Evolutionary conservation across 1,140 invertebrate genomes (phyloP).

Genomic region (Thaumetopoea pityocampa): DNA sequence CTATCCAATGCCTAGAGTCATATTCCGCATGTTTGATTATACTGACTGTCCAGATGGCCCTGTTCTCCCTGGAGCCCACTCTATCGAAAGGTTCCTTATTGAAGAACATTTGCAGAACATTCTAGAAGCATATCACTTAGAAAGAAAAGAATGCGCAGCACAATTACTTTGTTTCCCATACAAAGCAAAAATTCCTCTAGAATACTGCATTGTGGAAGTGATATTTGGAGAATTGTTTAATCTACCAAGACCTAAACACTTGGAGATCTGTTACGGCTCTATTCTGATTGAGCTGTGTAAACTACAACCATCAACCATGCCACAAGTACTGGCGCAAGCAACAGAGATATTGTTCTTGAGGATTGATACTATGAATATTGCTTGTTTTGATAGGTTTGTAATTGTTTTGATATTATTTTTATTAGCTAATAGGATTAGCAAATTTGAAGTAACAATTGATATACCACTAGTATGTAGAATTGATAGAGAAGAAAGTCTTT

Average conservation of each 20-base stretch:
- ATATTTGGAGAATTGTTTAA: constrained; percentile 96
- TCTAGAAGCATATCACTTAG: constrained; percentile 90
- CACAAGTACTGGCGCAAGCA: constrained; percentile 97
- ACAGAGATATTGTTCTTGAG: constrained; percentile 97
- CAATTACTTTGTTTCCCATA: constrained; percentile 94
- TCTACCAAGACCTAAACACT: constrained; percentile 90
- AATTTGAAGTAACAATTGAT: too few relatives aligned
- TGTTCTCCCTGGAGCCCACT: constrained; percentile 94
- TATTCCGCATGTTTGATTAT: constrained; percentile 98
- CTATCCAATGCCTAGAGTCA: constrained; percentile 94
- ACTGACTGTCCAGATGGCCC: constrained; percentile 97
- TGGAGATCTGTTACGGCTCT: constrained; percentile 97
- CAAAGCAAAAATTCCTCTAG: constrained; percentile 95
- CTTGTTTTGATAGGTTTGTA: constrained; percentile 91
- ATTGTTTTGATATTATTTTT: too few relatives aligned
- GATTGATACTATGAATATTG: constrained; percentile 97
- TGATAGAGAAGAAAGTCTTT: too few relatives aligned
- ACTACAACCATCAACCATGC: constrained; percentile 96
- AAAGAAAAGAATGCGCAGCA: constrained; percentile 96
- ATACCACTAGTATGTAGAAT: too few relatives aligned
- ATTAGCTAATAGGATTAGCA: too few relatives aligned
- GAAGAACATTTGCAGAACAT: constrained; percentile 98
- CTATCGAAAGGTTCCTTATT: constrained; percentile 97
- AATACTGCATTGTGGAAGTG: constrained; percentile 99
- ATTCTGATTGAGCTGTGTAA: constrained; percentile 98